Conservation (phyloP, 2,797 vertebrate genomes). For the Eulemur coronatus region DNA sequence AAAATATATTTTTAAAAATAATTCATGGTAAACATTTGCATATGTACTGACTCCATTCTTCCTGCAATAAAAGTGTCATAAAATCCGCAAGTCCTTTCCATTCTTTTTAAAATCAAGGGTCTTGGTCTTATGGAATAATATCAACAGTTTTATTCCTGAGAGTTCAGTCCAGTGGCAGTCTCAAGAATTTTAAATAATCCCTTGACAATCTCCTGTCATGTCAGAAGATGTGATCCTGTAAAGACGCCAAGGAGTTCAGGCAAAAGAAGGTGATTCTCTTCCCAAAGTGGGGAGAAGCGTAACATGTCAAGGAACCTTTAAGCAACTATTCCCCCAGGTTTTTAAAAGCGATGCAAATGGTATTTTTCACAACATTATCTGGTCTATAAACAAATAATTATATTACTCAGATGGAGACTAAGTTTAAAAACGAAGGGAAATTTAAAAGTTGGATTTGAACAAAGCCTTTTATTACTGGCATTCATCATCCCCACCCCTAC, state of each 20-base stretch:
- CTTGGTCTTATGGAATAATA: conserved; percentile 7
- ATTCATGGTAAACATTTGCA: not conserved
- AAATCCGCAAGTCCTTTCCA: not conserved
- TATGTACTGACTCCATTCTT: conserved; percentile 27
- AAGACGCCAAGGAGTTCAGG: not conserved
- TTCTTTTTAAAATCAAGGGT: not conserved
- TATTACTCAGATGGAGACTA: not conserved
- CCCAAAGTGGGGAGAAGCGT: not conserved
- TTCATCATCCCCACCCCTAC: not conserved
- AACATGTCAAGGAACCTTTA: not conserved
- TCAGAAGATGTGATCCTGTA: not conserved
- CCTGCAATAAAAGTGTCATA: not conserved
- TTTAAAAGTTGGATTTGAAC: conserved; percentile 44
- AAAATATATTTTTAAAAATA: not conserved
- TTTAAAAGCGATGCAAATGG: not conserved
- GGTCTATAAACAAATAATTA: not conserved
- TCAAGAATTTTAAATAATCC: not conserved
- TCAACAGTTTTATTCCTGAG: conserved; percentile 24
- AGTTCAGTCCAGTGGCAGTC: not conserved
- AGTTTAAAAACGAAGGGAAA: conserved; percentile 29
- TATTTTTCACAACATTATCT: conserved; percentile 20
- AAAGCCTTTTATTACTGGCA: conserved; percentile 15
- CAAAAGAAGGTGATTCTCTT: not conserved
- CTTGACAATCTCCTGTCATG: conserved; percentile 6
- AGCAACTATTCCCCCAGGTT: not conserved